Percentiles rank a stretch among this genome's conserved stretches.
Evolutionary conservation across 2,797 vertebrate species (phyloP).

Genomic region (Euthynnus affinis): DNA sequence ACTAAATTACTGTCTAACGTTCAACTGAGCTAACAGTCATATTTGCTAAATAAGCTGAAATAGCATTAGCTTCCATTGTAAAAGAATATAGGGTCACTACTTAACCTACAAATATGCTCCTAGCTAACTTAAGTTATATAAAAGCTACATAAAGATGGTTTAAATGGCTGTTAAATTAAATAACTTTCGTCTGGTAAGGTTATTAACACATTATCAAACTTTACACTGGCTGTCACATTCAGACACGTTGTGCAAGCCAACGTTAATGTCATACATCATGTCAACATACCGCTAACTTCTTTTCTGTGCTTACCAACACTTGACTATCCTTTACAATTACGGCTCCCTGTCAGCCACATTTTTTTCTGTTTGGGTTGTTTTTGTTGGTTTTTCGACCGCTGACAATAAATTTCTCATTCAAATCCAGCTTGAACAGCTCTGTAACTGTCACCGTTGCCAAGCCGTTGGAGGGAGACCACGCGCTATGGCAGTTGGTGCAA

Average conservation of each 20-base stretch:
- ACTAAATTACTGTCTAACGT: too few relatives aligned
- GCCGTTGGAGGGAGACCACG: neutral
- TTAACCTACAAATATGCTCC: neutral
- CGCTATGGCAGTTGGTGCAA: neutral
- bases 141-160: neutral
- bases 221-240: neutral
- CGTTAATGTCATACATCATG: neutral
- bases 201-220: too few relatives aligned
- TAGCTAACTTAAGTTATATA: neutral
- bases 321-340: neutral
- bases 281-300: neutral
- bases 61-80: too few relatives aligned
- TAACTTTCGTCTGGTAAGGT: too few relatives aligned
- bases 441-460: neutral
- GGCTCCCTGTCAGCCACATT: neutral
- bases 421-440: neutral
- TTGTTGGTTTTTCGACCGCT: neutral
- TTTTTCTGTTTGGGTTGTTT: neutral
- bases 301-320: slow-evolving; percentile 13
- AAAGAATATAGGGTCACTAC: neutral
- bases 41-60: neutral
- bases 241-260: neutral
- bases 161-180: neutral
- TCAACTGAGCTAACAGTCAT: neutral
- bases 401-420: too few relatives aligned